These are phyloP conservation scores for Dolichallabes microphthalmus DNA, from an alignment of 2,113 vertebrate genomes.

Conservation along the genomic window DNA sequence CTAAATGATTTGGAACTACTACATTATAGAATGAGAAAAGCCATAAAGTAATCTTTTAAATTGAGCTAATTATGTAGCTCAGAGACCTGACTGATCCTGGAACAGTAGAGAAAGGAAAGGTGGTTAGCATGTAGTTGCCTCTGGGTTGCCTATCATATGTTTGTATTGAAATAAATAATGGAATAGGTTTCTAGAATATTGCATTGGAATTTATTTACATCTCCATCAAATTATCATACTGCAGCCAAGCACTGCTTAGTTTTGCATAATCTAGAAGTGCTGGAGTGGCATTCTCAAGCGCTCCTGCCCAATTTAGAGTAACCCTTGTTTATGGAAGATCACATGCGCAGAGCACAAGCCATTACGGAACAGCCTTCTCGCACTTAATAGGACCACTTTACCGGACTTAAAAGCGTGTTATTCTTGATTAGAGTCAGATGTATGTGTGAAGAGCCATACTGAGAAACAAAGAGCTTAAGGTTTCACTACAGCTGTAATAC, in stretches of 20 bases:
- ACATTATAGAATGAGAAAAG: not conserved
- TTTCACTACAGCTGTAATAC: conserved; percentile 4
- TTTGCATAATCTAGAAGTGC: not conserved
- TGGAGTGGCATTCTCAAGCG: not conserved
- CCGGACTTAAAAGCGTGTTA: conserved; percentile 27
- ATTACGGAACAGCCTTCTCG: not conserved
- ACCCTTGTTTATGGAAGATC: not conserved
- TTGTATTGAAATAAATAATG: not conserved
- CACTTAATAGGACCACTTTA: not conserved
- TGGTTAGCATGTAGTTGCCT: not conserved
- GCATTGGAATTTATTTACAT: not conserved
- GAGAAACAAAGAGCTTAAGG: not conserved
- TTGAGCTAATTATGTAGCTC: not conserved
- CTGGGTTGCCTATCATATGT: not conserved
- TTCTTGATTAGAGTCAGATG: not conserved
- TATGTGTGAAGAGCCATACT: not conserved
- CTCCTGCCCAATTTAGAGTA: not conserved
- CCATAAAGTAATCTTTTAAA: not conserved
- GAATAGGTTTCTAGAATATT: conserved; percentile 2
- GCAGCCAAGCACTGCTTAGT: not conserved
- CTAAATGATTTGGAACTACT: not conserved
- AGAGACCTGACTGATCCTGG: not conserved
- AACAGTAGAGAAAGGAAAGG: not conserved
- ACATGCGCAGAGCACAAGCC: not conserved
- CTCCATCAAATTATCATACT: not conserved